Base-by-base conservation (phyloP, 2,888 invertebrate species). In the Torymus texanus region DNA sequence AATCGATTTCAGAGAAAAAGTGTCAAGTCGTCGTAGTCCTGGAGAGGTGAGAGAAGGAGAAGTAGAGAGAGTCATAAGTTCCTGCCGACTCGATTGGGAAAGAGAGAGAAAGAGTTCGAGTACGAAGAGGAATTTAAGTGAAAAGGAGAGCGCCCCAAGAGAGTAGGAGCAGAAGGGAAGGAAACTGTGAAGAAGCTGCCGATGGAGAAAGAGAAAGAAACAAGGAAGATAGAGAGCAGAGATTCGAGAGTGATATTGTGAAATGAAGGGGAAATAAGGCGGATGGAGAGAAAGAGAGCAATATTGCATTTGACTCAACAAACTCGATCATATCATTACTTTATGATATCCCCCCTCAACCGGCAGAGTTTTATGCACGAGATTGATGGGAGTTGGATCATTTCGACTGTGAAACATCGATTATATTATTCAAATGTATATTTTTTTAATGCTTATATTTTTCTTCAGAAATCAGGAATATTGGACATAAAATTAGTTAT, bases 1-100 rank as follows among this genome's bases (percentile, higher is more conserved):
- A 71, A 81, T 78, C 66, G 75, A 79, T 50, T 78, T 70, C 61
- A 51, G 50, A 61, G 63, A 73, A 81, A 77, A 72, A 62, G 18
- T 51, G 51, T 51, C 29, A 58, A 53, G 71, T 53, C 59, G 61
- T 63, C 65, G 21, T 41, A 10, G 16, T n/a, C 21, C 56, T n/a
- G 73, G 70, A 74, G 55, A 62, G 51, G 4, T 16, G 53, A 13
- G 53, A 24, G 4, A 12, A 16, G 16, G 10, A n/a, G 21, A 21
- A 21, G 2, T 1, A 14, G 72, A 12, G 12, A 24, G 21, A 75
- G 53, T 75, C 58, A 24, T 61, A 67, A 61, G 67, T 67, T 75
- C 29, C 16, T 59, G 59, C n/a, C 18, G 21, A 2, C 21, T 14
- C 29, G 16, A 55, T 18, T 14, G 14, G 13, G 13, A 24, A 11